These are phyloP conservation scores for Morone chrysops DNA, from an alignment of 2,113 vertebrate species.

Conservation along the genomic window DNA sequence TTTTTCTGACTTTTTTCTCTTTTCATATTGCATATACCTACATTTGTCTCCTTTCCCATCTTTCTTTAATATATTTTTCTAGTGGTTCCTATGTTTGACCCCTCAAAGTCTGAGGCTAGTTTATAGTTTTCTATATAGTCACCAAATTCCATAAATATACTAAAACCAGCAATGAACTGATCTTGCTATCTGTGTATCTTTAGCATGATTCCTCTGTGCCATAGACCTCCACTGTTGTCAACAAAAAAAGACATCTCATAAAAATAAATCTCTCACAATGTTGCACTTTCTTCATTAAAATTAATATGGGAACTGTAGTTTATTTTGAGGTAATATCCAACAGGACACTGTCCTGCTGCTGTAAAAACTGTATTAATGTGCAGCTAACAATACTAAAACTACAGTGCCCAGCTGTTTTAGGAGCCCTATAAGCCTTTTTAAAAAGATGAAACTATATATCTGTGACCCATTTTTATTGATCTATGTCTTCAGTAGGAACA, in stretches of 20 bases:
- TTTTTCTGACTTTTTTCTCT: not conserved
- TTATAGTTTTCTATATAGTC: not conserved
- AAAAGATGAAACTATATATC: not conserved
- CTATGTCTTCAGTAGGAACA: not conserved
- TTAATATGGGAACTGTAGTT: not conserved
- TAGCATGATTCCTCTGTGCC: not conserved
- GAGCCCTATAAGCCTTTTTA: not conserved
- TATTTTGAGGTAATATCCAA: not conserved
- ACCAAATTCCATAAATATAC: not conserved
- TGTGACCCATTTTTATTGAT: not conserved
- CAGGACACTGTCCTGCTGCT: not conserved
- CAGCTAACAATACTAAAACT: not conserved
- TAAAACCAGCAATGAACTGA: not conserved
- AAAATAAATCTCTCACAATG: not conserved
- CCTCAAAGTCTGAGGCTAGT: not conserved
- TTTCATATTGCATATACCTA: too few relatives aligned
- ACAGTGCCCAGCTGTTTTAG: not conserved
- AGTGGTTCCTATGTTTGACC: not conserved
- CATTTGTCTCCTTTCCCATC: not conserved
- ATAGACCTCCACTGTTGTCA: not conserved
- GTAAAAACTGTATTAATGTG: not conserved
- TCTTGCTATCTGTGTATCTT: not conserved
- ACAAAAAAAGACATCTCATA: not conserved
- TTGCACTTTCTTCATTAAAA: not conserved
- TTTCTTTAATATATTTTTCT: not conserved